A percentile compares a stretch with the other conserved stretches of the same genome.
Conservation (phyloP, 2,797 vertebrate genomes). For the Rhinatrema bivittatum region DNA sequence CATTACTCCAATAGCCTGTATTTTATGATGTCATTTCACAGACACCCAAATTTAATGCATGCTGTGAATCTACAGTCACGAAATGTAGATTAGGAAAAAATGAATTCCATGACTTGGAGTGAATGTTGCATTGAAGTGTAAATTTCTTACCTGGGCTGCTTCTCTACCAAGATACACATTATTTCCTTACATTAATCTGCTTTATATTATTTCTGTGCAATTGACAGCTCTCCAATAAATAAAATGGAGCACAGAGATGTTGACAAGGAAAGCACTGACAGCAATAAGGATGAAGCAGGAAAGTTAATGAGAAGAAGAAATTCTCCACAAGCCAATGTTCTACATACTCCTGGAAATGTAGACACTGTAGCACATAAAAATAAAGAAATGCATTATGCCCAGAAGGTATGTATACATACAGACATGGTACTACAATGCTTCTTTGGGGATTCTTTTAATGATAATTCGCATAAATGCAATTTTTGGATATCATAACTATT, state of each 20-base stretch:
- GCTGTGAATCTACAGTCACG: conserved; percentile 27
- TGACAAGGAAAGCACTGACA: no score
- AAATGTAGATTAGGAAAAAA: conserved; percentile 27
- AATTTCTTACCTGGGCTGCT: conserved; percentile 11
- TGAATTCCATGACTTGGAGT: conserved; percentile 7
- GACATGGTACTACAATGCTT: no score
- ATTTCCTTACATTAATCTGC: no score
- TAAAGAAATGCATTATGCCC: no score
- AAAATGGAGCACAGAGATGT: neutral
- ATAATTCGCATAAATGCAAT: no score
- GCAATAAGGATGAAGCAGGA: no score
- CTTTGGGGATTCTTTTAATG: no score
- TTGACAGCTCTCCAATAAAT: conserved; percentile 9
- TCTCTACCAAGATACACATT: conserved; percentile 9
- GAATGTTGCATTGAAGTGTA: neutral
- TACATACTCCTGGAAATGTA: neutral
- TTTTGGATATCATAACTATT: no score
- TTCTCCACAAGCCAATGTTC: neutral
- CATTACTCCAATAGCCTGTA: conserved; percentile 6
- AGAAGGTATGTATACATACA: no score
- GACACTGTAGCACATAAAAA: no score
- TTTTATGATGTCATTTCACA: conserved; percentile 18
- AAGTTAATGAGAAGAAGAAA: neutral
- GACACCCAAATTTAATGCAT: conserved; percentile 5
- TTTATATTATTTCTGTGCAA: conserved; percentile 14